phyloP scores from a whole-genome alignment of 1,140 invertebrate species.

The Globodera rostochiensis region DNA sequence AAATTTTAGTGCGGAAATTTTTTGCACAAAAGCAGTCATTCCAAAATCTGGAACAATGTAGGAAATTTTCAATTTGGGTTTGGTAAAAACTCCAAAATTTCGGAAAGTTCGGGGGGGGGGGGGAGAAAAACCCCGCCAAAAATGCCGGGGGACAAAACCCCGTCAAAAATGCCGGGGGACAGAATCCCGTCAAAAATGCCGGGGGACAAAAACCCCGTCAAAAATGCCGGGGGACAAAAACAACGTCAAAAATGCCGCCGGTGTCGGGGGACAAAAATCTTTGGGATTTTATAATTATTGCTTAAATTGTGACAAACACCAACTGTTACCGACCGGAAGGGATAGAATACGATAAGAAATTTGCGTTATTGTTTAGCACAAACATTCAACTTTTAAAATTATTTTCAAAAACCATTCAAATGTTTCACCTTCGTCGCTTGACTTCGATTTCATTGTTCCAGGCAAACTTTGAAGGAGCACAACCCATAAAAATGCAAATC shows the following conservation, averaged over 20 bases:
- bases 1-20: not conserved
- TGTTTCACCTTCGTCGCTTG: not conserved
- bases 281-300: not conserved
- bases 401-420: not conserved
- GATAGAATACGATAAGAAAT: no score
- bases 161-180: no score
- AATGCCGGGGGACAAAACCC: not conserved
- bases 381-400: not conserved
- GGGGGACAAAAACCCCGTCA: not conserved
- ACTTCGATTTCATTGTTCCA: not conserved
- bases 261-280: not conserved
- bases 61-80: not conserved
- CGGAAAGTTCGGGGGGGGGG: no score
- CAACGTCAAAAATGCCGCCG: not conserved
- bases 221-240: not conserved
- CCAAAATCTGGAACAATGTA: not conserved
- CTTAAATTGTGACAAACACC: not conserved
- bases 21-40: not conserved
- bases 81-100: not conserved
- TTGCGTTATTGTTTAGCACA: not conserved
- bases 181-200: no score
- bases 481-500: conserved; percentile 13
- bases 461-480: not conserved
- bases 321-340: not conserved
- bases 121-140: not conserved